Percentiles rank a stretch among this genome's conserved stretches.
These are phyloP conservation scores for Taenaris catops DNA, from an alignment of 2,888 invertebrate genomes.

Conservation along the genomic window DNA sequence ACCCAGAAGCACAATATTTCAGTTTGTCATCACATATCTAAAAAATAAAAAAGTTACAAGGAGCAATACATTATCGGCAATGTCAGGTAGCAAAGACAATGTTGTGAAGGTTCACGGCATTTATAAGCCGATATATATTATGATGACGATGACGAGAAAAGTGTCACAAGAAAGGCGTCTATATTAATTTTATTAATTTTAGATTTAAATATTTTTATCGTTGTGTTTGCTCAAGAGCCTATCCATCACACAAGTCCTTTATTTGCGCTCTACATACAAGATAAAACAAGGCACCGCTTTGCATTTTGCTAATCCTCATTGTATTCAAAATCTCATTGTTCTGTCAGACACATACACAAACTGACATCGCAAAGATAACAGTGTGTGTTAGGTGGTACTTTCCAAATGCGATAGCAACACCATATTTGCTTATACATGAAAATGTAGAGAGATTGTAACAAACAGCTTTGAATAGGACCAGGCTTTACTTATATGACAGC, in stretches of 20 bases:
- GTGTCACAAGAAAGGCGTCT: no score
- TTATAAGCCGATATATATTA: no score
- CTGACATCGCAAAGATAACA: conserved; percentile 16
- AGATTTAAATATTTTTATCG: not conserved
- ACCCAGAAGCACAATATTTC: no score
- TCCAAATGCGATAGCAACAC: conserved; percentile 16
- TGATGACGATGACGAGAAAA: no score
- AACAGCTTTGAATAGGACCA: conserved; percentile 1
- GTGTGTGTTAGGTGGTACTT: conserved; percentile 9
- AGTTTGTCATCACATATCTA: no score
- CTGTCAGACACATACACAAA: conserved; percentile 21
- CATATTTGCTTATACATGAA: conserved; percentile 11
- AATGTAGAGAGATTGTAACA: conserved; percentile 4
- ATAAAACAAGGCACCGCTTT: conserved; percentile 17
- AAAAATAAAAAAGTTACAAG: no score
- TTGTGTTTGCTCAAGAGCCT: conserved; percentile 1
- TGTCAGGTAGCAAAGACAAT: no score
- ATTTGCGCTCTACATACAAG: conserved; percentile 13
- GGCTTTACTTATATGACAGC: not conserved
- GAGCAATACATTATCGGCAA: no score
- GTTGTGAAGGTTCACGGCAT: no score
- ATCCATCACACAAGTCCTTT: conserved; percentile 11
- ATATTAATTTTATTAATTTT: no score
- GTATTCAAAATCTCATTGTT: conserved; percentile 30
- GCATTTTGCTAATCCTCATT: conserved; percentile 23